Base-by-base conservation (phyloP, 2,888 invertebrate species). In the Malacosoma neustria region DNA sequence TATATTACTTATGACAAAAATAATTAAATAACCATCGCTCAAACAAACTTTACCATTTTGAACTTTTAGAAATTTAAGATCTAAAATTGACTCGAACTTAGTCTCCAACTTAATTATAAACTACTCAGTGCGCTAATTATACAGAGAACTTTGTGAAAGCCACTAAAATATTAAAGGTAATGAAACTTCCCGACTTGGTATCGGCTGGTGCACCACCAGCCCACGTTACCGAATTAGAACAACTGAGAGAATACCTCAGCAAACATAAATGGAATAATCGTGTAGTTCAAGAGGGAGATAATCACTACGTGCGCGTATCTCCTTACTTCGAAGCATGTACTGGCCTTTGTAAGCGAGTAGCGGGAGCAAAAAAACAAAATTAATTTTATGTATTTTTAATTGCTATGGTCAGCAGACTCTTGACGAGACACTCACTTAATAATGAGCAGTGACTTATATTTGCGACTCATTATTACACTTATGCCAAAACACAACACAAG, bases 231-330 rank as follows among this genome's bases (percentile, higher is more conserved):
- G 66, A 76, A 72, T 76, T 69, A 69, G 67, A 62, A 49, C 56
- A 54, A 56, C 54, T 48, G 38, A 13, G 30, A 42, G 54, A 57
- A 61, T 60, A 57, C 59, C 57, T 49, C 51, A 57, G 56, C 59
- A 61, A 63, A 67, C 70, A 70, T 69, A 74, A 80, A 80, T 80
- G 80, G 77, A 74, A 77, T 77, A 69, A 74, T 72, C 75, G 61
- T 80, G 77, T 79, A 68, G 61, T 66, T 66, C 51, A 57, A 47
- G 50, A 61, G 60, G 60, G 59, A 63, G 64, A 72, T 70, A 64
- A 71, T 70, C 63, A 60, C 22, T 22, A 9, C 22, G 22, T 7
- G 9, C 22, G 9, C 22, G 22, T 22, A 22, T 22, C 22, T 22
- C 22, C 22, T 22, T 22, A 22, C 9, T 22, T 22, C 9, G 22